Base-by-base conservation (phyloP, 2,888 invertebrate species). In the Phortica okadai region DNA sequence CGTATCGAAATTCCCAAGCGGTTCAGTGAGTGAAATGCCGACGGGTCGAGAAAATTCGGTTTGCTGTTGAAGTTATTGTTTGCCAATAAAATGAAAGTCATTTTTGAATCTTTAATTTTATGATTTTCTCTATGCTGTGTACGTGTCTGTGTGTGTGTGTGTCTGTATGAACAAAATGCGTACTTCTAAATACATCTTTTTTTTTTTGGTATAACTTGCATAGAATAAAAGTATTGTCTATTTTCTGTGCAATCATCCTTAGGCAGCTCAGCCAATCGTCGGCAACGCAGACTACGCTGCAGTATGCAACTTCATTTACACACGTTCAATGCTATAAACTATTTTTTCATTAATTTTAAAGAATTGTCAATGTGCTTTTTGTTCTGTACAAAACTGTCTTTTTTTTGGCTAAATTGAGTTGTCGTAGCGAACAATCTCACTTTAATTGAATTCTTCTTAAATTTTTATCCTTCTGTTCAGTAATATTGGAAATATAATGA, bases 31-130 rank as follows among this genome's bases (percentile, higher is more conserved):
- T 77, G 80, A 77, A 80, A 44, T 74, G 50, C 77, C 76, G 77
- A 73, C 73, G 78, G 66, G 16, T 50, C 45, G 42, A 54, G 41
- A 64, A 16, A 62, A 44, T 54, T 21, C 50, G 50, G 66, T 21
- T 62, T n/a, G 73, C 45, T 74, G 76, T 70, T 64, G 76, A 74
- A 74, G 69, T 25, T 56, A 74, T 77, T 78, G 74, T 76, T 76
- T 54, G 76, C 77, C 72, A 82, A 86, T 82, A 85, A 85, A 89
- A 82, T 89, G 89, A 88, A 88, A 88, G 88, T 88, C 89, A 88
- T 86, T 88, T 85, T 83, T 80, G 82, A 82, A 83, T 85, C 86
- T 86, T 87, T 84, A 85, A 87, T 87, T 85, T 80, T 82, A 79
- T 50, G 50, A 11, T 80, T 82, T 80, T 82, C 44, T 72, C 16